phyloP scores from a whole-genome alignment of 2,888 invertebrate genomes.

The Teleogryllus oceanicus region DNA sequence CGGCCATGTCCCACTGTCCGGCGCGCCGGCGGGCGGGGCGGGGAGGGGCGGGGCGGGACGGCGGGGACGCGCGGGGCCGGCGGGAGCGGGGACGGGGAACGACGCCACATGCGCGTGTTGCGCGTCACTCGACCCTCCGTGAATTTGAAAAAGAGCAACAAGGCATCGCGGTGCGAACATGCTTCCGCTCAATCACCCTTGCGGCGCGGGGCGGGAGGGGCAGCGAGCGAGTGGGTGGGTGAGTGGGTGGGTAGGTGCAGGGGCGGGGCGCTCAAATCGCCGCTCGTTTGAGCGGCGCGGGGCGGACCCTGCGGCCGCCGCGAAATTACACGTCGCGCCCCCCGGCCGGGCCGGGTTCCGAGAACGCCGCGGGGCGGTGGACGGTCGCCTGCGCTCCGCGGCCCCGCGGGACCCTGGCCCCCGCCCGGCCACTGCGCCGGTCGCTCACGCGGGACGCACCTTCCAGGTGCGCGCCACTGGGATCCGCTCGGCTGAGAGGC shows the following conservation, averaged over 20 bases:
- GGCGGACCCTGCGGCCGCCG: too few relatives aligned
- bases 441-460: not conserved
- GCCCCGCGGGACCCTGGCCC: not conserved
- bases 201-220: not conserved
- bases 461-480: not conserved
- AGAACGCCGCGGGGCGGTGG: not conserved
- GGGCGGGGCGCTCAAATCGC: too few relatives aligned
- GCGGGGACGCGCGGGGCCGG: too few relatives aligned
- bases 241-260: too few relatives aligned
- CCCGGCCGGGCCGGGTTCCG: not conserved
- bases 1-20: not conserved
- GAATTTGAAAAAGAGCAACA: constrained; percentile 2
- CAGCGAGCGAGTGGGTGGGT: not conserved
- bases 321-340: too few relatives aligned
- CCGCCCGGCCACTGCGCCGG: not conserved
- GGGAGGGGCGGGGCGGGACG: too few relatives aligned
- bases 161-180: not conserved
- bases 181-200: not conserved
- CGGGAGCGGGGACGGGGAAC: too few relatives aligned
- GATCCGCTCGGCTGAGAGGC: too few relatives aligned
- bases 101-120: constrained; percentile 2
- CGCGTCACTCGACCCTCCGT: not conserved
- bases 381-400: not conserved
- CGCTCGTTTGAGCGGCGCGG: too few relatives aligned
- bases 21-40: not conserved